Percentiles rank a stretch among this genome's conserved stretches.
Evolutionary conservation across 2,888 invertebrate species (phyloP).

Genomic region (Dryocosmus kuriphilus): DNA sequence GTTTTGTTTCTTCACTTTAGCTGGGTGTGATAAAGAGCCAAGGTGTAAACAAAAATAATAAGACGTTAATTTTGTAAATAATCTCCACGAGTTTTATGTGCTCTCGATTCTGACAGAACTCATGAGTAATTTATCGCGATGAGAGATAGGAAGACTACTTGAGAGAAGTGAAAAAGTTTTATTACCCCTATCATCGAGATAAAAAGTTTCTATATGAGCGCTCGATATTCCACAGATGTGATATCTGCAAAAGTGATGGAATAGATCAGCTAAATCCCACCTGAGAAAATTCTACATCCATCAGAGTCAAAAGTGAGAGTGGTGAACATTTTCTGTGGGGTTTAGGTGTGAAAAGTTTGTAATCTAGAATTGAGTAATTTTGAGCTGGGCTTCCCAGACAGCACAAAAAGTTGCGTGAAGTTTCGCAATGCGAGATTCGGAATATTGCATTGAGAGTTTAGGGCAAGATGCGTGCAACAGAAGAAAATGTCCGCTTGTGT

Average conservation of each 20-base stretch:
- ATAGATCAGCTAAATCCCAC: not conserved
- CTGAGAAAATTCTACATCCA: not conserved
- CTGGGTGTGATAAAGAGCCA: not conserved
- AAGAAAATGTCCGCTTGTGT: too few species aligned
- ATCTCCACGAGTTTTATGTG: too few species aligned
- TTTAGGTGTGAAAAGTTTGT: not conserved
- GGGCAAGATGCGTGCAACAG: too few species aligned
- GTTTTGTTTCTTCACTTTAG: not conserved
- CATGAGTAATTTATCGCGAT: not conserved
- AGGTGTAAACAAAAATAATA: not conserved
- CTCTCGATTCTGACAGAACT: not conserved
- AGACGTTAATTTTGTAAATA: not conserved
- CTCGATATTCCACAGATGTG: not conserved
- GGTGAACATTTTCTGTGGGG: not conserved
- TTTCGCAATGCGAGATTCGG: too few species aligned
- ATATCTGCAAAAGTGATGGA: not conserved
- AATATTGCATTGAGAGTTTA: too few species aligned
- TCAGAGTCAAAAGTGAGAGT: not conserved
- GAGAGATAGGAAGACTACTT: not conserved
- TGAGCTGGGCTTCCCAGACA: too few species aligned
- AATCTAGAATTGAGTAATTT: too few species aligned
- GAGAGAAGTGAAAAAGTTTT: not conserved
- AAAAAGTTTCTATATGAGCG: not conserved
- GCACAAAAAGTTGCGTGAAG: too few species aligned
- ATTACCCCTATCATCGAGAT: not conserved